Conservation (phyloP, 2,113 vertebrate genomes). For the Oreochromis niloticus region DNA sequence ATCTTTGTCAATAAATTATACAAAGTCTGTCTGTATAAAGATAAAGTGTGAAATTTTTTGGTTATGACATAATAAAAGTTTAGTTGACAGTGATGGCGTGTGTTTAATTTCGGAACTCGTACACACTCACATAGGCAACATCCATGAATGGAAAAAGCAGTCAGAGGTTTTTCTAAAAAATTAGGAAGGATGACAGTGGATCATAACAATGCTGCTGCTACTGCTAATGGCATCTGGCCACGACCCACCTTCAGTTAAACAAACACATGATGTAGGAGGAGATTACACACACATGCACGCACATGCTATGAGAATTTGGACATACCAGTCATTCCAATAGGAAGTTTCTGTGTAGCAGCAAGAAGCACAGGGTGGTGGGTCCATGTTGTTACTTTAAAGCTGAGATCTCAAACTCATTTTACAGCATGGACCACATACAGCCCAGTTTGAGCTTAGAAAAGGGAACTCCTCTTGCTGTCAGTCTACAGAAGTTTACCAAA, state of each 20-base stretch:
- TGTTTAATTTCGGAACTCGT: background rate
- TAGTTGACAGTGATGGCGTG: background rate
- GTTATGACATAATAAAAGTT: background rate
- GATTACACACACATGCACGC: background rate
- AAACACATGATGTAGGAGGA: conserved; percentile 18
- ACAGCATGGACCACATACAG: background rate
- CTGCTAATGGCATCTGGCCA: background rate
- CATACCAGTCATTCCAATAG: background rate
- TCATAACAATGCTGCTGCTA: background rate
- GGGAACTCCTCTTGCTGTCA: background rate
- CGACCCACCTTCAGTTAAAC: background rate
- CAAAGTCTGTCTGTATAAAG: background rate
- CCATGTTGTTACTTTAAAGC: background rate
- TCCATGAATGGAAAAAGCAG: conserved; percentile 15
- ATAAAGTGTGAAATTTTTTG: background rate
- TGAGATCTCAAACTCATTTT: background rate
- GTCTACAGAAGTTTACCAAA: background rate
- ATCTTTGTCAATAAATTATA: background rate
- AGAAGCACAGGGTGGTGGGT: background rate
- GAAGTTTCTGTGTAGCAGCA: background rate
- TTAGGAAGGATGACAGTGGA: background rate
- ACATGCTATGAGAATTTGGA: background rate
- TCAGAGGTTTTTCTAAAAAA: background rate
- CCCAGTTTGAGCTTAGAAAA: background rate
- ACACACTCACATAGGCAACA: background rate